Conservation (phyloP, 2,113 vertebrate species). For the Rhineura floridana region DNA sequence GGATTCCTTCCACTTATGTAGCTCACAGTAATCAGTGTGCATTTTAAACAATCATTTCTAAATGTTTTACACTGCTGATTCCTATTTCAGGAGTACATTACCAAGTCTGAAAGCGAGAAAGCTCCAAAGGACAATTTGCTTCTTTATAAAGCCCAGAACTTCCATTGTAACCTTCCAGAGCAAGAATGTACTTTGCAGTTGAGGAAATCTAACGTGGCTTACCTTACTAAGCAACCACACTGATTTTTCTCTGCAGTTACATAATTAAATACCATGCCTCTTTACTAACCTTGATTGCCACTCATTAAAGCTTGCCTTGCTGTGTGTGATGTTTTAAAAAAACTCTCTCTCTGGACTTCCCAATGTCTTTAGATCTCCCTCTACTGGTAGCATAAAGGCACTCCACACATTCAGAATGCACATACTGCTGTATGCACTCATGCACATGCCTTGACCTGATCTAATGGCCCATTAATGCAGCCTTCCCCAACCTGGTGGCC, state of each 20-base stretch:
- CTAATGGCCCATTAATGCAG: too few relatives aligned
- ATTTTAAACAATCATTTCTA: not conserved
- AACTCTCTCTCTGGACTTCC: not conserved
- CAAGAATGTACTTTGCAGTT: not conserved
- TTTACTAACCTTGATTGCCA: not conserved
- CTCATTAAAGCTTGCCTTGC: not conserved
- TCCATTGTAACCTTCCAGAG: not conserved
- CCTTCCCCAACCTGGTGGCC: too few relatives aligned
- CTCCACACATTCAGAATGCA: not conserved
- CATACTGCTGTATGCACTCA: not conserved
- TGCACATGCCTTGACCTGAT: not conserved
- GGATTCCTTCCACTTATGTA: not conserved
- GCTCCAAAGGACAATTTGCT: not conserved
- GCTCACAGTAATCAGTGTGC: not conserved
- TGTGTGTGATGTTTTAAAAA: conserved; percentile 10
- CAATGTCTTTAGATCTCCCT: conserved; percentile 55
- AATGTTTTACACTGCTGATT: not conserved
- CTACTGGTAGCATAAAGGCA: conserved; percentile 36
- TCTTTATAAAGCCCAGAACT: not conserved
- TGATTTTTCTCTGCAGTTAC: not conserved
- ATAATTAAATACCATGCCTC: conserved; percentile 6
- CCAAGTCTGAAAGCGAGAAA: not conserved
- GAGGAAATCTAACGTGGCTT: not conserved
- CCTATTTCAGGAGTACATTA: not conserved
- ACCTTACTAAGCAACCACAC: not conserved